Conservation (phyloP, 30 jellyfish, hydroid and myxozoan genomes). For the Hydractinia symbiolongicarpus region DNA sequence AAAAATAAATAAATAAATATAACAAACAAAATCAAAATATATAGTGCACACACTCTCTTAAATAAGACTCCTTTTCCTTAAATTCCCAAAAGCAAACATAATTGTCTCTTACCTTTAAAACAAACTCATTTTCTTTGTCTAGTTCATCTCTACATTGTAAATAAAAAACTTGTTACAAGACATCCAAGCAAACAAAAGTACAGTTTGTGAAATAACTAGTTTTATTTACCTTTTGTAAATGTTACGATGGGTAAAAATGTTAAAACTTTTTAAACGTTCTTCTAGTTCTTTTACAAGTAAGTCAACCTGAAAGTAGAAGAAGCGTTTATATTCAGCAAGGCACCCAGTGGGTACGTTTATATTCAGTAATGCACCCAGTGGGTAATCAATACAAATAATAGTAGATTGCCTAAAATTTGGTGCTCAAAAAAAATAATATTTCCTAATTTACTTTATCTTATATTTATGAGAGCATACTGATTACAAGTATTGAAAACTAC, state of each 20-base stretch:
- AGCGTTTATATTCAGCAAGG: neutral
- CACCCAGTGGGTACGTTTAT: no score
- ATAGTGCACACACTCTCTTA: neutral
- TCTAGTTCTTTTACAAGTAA: conserved; percentile 43
- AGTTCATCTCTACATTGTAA: conserved; percentile 13
- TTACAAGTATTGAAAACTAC: no score
- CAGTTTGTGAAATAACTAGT: neutral
- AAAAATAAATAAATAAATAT: neutral
- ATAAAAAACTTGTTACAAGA: neutral
- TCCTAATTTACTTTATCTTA: no score
- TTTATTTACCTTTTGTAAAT: conserved; percentile 6
- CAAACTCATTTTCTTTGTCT: conserved; percentile 20
- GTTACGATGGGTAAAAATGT: conserved; percentile 24
- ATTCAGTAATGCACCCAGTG: no score
- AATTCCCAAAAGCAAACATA: no score
- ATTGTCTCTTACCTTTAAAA: conserved; percentile 11
- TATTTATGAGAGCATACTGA: no score
- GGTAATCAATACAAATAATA: no score
- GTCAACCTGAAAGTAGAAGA: conserved; percentile 45
- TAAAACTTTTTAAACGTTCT: conserved; percentile 32
- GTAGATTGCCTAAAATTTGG: no score
- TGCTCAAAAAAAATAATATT: no score
- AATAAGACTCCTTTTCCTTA: no score
- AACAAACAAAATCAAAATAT: neutral
- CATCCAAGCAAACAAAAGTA: neutral